Evolutionary conservation across 2,888 invertebrate species (phyloP).

Genomic region (Phyllotreta cruciferae): DNA sequence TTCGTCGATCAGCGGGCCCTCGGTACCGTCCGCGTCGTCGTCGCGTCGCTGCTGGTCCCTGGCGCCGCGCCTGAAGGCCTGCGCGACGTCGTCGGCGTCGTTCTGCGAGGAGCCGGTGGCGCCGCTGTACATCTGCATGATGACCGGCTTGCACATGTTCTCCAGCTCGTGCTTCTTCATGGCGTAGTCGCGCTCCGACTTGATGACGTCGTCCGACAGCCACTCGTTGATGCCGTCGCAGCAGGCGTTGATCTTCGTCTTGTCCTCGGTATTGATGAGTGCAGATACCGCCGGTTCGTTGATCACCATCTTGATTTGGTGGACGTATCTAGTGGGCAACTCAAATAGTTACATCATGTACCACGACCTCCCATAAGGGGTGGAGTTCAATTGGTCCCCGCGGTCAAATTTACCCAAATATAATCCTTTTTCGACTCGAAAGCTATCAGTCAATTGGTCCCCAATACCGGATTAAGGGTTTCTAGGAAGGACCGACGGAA

Average conservation of each 20-base stretch:
- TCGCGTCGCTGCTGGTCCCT: slow-evolving; percentile 15
- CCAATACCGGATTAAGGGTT: no score
- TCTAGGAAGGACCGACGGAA: no score
- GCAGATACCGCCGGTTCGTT: slow-evolving; percentile 57
- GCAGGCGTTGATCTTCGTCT: slow-evolving; percentile 56
- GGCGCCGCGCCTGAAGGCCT: slow-evolving; percentile 46
- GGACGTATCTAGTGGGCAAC: slow-evolving; percentile 32
- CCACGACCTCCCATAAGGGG: no score
- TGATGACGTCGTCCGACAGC: slow-evolving; percentile 68
- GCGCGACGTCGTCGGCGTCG: background rate
- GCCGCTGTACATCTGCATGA: slow-evolving; percentile 56
- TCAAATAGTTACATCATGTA: no score
- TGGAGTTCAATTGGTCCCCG: no score
- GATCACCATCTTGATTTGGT: slow-evolving; percentile 43
- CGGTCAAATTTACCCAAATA: no score
- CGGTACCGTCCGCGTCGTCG: slow-evolving; percentile 30
- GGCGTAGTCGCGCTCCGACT: slow-evolving; percentile 68
- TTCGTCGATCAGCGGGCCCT: slow-evolving; percentile 52
- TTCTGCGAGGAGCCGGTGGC: slow-evolving; percentile 19
- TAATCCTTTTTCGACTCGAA: no score
- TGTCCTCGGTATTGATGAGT: slow-evolving; percentile 65
- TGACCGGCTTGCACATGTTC: slow-evolving; percentile 64
- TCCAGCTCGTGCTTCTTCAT: slow-evolving; percentile 68
- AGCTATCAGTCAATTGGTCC: no score
- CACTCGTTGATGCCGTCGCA: slow-evolving; percentile 70